Conservation (phyloP, 2,113 vertebrate species). For the Cyprinus carpio region DNA sequence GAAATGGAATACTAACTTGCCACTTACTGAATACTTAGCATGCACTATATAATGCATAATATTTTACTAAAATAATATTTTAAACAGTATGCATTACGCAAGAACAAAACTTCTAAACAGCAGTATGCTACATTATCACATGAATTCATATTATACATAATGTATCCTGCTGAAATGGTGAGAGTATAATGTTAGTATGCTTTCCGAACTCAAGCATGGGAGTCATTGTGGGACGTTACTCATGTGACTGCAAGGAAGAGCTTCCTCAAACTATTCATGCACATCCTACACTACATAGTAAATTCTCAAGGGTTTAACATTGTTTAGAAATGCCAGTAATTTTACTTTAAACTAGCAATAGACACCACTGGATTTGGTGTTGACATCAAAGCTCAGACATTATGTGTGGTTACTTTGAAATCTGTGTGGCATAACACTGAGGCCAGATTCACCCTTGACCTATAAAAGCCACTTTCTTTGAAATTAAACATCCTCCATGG, state of each 20-base stretch:
- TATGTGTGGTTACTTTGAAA: slow-evolving; percentile 34
- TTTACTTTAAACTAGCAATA: slow-evolving; percentile 15
- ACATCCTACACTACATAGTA: not conserved
- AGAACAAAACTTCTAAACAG: not conserved
- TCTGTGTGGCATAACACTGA: slow-evolving; percentile 10
- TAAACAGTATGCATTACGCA: not conserved
- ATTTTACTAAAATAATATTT: not conserved
- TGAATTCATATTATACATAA: not conserved
- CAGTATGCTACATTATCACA: not conserved
- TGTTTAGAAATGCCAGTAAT: not conserved
- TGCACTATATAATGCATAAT: not conserved
- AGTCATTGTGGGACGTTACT: no score
- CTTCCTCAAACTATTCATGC: not conserved
- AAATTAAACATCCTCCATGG: slow-evolving; percentile 5
- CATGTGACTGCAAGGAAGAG: not conserved
- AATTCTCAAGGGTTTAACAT: not conserved
- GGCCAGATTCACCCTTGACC: slow-evolving; percentile 16
- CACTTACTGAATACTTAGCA: not conserved
- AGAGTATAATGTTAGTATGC: not conserved
- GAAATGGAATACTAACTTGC: not conserved
- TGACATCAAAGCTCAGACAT: slow-evolving; percentile 18
- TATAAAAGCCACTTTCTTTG: slow-evolving; percentile 6
- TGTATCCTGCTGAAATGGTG: not conserved
- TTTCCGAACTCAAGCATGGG: not conserved
- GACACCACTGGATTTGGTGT: not conserved